A percentile compares a stretch with the other conserved stretches of the same genome.
phyloP scores from a whole-genome alignment of 2,113 vertebrate genomes.

The Melospiza georgiana region DNA sequence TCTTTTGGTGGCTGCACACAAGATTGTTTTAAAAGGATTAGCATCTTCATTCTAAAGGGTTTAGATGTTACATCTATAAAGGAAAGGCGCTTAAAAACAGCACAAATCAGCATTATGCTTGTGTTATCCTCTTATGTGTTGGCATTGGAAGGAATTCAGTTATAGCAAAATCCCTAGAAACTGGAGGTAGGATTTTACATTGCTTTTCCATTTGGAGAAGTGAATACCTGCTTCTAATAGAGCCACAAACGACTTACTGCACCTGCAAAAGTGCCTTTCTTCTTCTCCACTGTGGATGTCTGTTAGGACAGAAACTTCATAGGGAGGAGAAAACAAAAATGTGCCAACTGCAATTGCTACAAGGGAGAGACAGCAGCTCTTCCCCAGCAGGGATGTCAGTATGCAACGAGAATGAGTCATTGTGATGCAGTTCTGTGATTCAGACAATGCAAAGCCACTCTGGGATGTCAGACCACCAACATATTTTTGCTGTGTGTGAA shows the following conservation, averaged over 20 bases:
- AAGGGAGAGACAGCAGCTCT: not conserved
- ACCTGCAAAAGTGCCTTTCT: not conserved
- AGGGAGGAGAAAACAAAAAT: not conserved
- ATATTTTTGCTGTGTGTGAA: not conserved
- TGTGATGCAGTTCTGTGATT: constrained; percentile 27
- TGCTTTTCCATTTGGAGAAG: not conserved
- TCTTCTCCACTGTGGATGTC: not conserved
- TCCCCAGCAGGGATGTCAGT: not conserved
- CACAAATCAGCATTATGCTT: not conserved
- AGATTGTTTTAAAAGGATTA: not conserved
- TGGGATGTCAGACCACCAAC: not conserved
- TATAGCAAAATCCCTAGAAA: not conserved
- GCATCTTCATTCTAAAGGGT: not conserved
- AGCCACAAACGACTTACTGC: not conserved
- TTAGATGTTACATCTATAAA: not conserved
- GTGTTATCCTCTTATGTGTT: not conserved
- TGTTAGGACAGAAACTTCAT: not conserved
- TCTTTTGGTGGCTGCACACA: not conserved
- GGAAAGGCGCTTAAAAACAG: not conserved
- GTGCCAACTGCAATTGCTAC: not conserved
- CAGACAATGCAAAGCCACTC: constrained; percentile 28
- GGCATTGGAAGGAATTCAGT: not conserved
- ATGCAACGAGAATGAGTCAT: not conserved
- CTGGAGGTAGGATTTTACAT: not conserved
- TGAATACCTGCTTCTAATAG: not conserved